Base-by-base conservation (phyloP, 2,888 invertebrate genomes). In the Megalurothrips usitatus region DNA sequence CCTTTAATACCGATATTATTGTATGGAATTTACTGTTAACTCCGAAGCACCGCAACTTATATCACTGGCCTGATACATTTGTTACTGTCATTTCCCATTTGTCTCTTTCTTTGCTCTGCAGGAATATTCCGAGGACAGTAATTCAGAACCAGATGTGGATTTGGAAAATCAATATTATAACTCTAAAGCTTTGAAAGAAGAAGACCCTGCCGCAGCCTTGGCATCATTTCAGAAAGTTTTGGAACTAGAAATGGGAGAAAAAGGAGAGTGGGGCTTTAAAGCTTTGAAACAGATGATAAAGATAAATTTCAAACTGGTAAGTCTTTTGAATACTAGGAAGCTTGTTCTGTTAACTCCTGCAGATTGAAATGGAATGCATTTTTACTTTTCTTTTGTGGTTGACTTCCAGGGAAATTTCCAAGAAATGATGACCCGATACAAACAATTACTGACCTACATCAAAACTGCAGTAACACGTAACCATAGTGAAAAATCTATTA, bases 231-330 rank as follows among this genome's bases (percentile, higher is more conserved):
- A 96, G 86, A 94, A 96, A 88, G 99, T 99, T 14, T 88, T 99
- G 83, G 98, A 99, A 86, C 89, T 99, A 82, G 99, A 99, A 88
- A 96, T 95, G 75, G 97, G 96, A 0, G 98, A 99, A 84, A 99
- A 99, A 87, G 99, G 99, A 81, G 99, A 99, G 90, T 99, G 99
- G 99, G 99, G 99, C 0, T 99, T 99, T 87, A 99, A 99, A 88
- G 99, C 99, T 0, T 91, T 99, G 23, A 99, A 99, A 87, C 99
- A 99, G 88, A 99, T 99, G 99, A 98, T 99, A 80, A 99, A 99
- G 89, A 99, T 99, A 82, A 98, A 98, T 88, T 99, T 99, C 88
- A 96, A 96, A 91, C 88, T 98, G 91, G 97, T 96, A 87, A 88
- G 90, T 87, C 84, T 85, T 75, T 82, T 43, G 34, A 43, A 47